Evolutionary conservation across 1,140 invertebrate genomes (phyloP).

Genomic region (Nylanderia fulva): DNA sequence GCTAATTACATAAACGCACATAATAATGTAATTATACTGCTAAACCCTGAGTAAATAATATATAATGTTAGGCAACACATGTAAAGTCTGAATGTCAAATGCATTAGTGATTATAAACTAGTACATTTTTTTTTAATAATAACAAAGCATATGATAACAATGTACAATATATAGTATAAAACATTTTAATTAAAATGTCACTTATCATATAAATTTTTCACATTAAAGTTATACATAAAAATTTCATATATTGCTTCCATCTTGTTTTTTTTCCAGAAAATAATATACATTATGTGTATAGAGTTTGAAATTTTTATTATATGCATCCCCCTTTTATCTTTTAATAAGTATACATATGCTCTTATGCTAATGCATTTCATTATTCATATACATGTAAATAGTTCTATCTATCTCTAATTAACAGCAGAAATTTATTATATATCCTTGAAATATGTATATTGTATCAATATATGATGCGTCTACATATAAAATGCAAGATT

Average conservation of each 20-base stretch:
- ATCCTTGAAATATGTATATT: conserved; percentile 44
- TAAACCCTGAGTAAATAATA: background rate
- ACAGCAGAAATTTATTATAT: conserved; percentile 61
- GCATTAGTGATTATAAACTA: background rate
- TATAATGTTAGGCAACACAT: background rate
- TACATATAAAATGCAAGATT: conserved; percentile 59
- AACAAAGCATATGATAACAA: background rate
- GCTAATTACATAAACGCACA: background rate
- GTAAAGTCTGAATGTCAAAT: background rate
- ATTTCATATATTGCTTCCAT: background rate
- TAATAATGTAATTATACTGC: background rate
- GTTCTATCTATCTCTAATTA: conserved; percentile 57
- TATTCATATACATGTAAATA: conserved; percentile 53
- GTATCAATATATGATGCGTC: conserved; percentile 42
- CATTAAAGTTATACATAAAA: conserved; percentile 5
- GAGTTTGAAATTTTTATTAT: conserved; percentile 56
- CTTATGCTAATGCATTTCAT: conserved; percentile 39
- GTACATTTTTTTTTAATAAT: background rate
- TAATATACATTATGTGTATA: conserved; percentile 2
- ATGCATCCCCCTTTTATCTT: background rate
- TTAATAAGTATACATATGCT: conserved; percentile 40
- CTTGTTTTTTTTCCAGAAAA: conserved; percentile 12
- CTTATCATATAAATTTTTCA: background rate
- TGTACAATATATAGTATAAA: background rate
- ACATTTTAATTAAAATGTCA: conserved; percentile 8